Percentiles rank a stretch among this genome's conserved stretches.
These are phyloP conservation scores for Elaphurus davidianus DNA, from an alignment of 2,113 vertebrate species.

Conservation along the genomic window DNA sequence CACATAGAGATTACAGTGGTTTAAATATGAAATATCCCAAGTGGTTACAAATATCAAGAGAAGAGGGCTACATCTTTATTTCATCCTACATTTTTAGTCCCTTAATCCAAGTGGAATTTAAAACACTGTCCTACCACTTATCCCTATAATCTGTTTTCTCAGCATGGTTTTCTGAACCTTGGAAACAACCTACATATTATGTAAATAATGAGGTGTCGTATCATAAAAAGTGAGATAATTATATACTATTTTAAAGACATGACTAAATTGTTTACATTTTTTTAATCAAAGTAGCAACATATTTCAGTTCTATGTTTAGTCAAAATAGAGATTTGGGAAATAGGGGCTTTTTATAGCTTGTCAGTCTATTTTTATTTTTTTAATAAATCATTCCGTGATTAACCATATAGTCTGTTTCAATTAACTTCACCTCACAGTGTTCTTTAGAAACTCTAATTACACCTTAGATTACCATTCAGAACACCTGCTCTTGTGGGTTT, in stretches of 20 bases:
- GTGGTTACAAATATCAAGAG: conserved; percentile 29
- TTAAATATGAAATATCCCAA: conserved; percentile 34
- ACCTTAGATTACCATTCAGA: conserved; percentile 80
- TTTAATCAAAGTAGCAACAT: conserved; percentile 77
- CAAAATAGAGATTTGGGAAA: conserved; percentile 78
- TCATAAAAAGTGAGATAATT: conserved; percentile 78
- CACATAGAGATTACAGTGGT: neutral
- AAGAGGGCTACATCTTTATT: conserved; percentile 11
- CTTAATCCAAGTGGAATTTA: conserved; percentile 70
- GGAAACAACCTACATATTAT: conserved; percentile 74
- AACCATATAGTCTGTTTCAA: conserved; percentile 75
- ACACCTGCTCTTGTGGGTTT: conserved; percentile 82
- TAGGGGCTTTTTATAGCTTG: conserved; percentile 34
- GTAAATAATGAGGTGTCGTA: conserved; percentile 76
- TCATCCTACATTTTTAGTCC: conserved; percentile 32
- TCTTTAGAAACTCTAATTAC: conserved; percentile 81
- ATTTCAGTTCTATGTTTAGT: conserved; percentile 74
- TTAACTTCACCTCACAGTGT: conserved; percentile 63
- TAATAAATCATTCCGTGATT: conserved; percentile 78
- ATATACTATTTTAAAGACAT: conserved; percentile 64
- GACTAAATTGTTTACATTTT: conserved; percentile 75
- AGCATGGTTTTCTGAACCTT: conserved; percentile 56
- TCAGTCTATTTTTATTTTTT: conserved; percentile 71
- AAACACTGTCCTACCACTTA: conserved; percentile 60
- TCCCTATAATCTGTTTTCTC: conserved; percentile 54